Evolutionary conservation across 2,113 vertebrate species (phyloP), one percentile per base, ranked within the genome.

Genomic region (Eolophus roseicapilla): DNA sequence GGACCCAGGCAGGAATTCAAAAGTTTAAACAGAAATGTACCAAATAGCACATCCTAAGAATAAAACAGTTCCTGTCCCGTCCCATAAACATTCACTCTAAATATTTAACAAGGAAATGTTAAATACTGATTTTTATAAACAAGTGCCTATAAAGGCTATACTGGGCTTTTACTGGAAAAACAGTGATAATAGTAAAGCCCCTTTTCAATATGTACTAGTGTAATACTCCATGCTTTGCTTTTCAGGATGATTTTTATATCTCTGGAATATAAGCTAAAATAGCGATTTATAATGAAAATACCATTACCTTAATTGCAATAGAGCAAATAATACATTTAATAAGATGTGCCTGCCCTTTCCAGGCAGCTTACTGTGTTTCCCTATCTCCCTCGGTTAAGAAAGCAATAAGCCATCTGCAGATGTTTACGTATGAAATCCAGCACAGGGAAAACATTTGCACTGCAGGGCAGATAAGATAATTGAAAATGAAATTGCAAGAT

Each of bases 401-500:
- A 91, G 70, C 89, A 94, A 53, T 81, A 75, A 96, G 46, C 84
- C 87, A 92, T 95, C 87, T 96, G 94, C 74, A 95, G 91, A 91
- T 86, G 82, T 95, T 90, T 94, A 69, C 35, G 6, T 63, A 77
- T 81, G 67, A 95, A 97, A 96, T 88, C 84, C 95, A 91, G 46
- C 81, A 69, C 4, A 83, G 52, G 52, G 53, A 94, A 97, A 90
- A 89, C 52, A 94, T 93, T 88, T 84, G 68, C 80, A 50, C 53
- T 86, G 27, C 41, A 16, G 70, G 80, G 59, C 35, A 97, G 71
- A 90, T 79, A 95, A 95, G 85, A 91, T 90, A 88, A 97, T 37
- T 83, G 57, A 76, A 93, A 97, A 90, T 70, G 43, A 88, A 71
- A 86, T 93, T 73, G 81, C 84, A 55, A 94, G 95, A 95, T 94